phyloP scores from a whole-genome alignment of 2,113 vertebrate species.

The Suncus etruscus region DNA sequence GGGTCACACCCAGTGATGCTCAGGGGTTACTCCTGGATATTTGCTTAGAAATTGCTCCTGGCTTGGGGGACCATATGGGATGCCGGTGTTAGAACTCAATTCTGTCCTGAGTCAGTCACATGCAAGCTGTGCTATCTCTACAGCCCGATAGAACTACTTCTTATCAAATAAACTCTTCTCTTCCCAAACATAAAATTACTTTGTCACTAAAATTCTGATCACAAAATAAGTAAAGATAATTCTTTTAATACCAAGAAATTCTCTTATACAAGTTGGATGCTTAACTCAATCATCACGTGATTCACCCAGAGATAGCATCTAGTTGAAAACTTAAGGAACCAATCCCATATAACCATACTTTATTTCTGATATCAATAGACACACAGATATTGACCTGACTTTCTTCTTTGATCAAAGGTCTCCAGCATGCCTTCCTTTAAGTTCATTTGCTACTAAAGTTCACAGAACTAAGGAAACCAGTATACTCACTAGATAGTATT shows the following conservation, averaged over 20 bases:
- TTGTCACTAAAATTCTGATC: neutral
- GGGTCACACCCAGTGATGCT: too few relatives aligned
- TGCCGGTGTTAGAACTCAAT: too few relatives aligned
- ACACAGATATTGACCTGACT: too few relatives aligned
- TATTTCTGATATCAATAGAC: neutral
- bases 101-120: too few relatives aligned
- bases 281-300: neutral
- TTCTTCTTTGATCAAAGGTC: neutral
- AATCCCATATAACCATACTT: neutral
- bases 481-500: neutral
- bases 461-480: neutral
- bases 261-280: neutral
- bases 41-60: too few relatives aligned
- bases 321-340: neutral
- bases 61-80: too few relatives aligned
- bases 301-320: neutral
- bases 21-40: too few relatives aligned
- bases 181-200: neutral
- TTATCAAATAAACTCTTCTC: neutral
- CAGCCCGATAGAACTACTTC: too few relatives aligned
- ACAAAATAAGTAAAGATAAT: neutral
- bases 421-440: neutral
- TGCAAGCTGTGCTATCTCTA: too few relatives aligned
- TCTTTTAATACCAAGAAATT: neutral
- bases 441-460: neutral